Evolutionary conservation across 2,113 vertebrate genomes (phyloP), one percentile per base, ranked within the genome.

Genomic region (Dendrocopos noguchii): DNA sequence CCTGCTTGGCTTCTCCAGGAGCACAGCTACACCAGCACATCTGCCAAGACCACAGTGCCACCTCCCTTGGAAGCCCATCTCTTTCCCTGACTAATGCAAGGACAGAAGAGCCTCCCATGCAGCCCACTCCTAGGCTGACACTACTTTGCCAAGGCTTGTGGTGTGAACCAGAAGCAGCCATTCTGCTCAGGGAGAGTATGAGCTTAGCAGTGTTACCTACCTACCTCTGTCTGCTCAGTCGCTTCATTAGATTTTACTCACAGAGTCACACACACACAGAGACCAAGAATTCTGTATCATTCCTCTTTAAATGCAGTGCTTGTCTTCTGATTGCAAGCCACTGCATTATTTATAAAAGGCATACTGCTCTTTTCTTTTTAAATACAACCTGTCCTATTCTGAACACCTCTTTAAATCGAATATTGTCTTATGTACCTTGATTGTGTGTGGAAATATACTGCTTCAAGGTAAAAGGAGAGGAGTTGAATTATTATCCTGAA

Each of bases 381-480:
- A 95, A 92, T 87, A 95, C 89, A 92, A 64, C 91, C 94, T 6
- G 0, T 95, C 68, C 73, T 68, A 56, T 68, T 68, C 87, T 64
- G 84, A 89, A 39, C 84, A 68, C 61, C 79, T 92, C 87, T 89
- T 91, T 94, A 92, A 94, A 94, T 82, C 91, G 79, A 89, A 33
- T 75, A 85, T 84, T 93, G 94, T 92, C 87, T 80, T 89, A 64
- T 71, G 78, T 81, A 71, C 87, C 84, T 87, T 80, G 95, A 66
- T 93, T 91, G 76, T 87, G 53, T 74, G 79, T 90, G 87, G 68
- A 94, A 95, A 96, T 96, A 93, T 95, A 96, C 42, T 89, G 76
- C 95, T 92, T 87, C 95, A 96, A 93, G 95, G 94, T 67, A 92
- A 95, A 94, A 91, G 81, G 78, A 94, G 89, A 91, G 75, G 81